phyloP scores from a whole-genome alignment of 1,140 invertebrate species.

The Stegodyphus dumicola region DNA sequence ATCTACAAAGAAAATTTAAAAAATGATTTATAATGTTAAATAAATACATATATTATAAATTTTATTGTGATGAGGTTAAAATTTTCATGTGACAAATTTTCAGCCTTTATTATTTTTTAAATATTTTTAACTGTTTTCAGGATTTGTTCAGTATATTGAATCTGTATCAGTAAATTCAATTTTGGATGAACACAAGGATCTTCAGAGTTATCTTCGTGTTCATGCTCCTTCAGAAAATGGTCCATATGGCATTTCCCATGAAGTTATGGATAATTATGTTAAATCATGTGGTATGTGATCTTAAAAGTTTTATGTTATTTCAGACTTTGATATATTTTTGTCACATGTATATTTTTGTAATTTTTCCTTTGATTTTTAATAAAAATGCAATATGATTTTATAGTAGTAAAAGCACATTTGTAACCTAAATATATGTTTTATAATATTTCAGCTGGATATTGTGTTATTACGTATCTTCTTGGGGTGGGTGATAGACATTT shows the following conservation, averaged over 20 bases:
- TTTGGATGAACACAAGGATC: slow-evolving; percentile 84
- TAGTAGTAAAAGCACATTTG: not conserved
- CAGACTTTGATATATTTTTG: not conserved
- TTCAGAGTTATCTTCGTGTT: slow-evolving; percentile 91
- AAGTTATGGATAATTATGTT: slow-evolving; percentile 98
- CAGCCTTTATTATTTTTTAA: not conserved
- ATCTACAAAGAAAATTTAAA: no score
- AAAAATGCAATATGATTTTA: not conserved
- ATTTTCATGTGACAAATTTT: not conserved
- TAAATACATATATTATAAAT: not conserved
- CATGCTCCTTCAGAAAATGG: slow-evolving; percentile 87
- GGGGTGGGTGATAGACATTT: slow-evolving; percentile 98
- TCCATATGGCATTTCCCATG: slow-evolving; percentile 89
- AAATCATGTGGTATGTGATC: slow-evolving; percentile 84
- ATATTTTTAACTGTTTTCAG: slow-evolving; percentile 64
- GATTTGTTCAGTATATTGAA: slow-evolving; percentile 97
- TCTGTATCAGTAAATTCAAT: slow-evolving; percentile 93
- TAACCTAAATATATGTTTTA: slow-evolving; percentile 7
- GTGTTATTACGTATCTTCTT: slow-evolving; percentile 97
- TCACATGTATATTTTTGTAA: not conserved
- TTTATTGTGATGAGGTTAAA: not conserved
- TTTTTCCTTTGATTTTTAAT: not conserved
- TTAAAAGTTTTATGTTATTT: not conserved
- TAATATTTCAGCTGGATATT: slow-evolving; percentile 87
- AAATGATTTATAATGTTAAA: not conserved